phyloP scores from a whole-genome alignment of 37 sponge, comb jelly and placozoan genomes.

The Ephydatia muelleri region DNA sequence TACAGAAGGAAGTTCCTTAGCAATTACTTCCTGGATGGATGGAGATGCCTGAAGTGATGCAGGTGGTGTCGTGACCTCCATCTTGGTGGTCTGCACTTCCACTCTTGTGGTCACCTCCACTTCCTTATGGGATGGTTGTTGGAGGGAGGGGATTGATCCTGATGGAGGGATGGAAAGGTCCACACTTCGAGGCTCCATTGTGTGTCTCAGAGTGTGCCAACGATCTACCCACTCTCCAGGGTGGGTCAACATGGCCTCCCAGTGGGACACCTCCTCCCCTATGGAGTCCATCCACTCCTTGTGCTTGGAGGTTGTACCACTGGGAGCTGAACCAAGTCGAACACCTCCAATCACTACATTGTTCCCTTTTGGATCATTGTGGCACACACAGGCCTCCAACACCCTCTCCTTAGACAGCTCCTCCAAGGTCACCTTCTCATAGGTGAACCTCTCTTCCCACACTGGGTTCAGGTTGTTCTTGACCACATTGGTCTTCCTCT shows the following conservation, averaged over 20 bases:
- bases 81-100: no score
- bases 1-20: no score
- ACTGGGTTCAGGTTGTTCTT: slow-evolving; percentile 63
- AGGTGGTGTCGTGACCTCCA: no score
- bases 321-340: slow-evolving; percentile 47
- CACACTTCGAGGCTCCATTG: slow-evolving; percentile 33
- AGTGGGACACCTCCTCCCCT: slow-evolving; percentile 50
- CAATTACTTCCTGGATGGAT: no score
- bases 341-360: slow-evolving; percentile 64
- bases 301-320: neutral
- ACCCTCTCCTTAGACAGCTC: slow-evolving; percentile 50
- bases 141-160: no score
- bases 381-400: slow-evolving; percentile 70
- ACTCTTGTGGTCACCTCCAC: no score
- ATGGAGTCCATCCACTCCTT: slow-evolving; percentile 64
- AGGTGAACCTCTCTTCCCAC: slow-evolving; percentile 63
- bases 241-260: slow-evolving; percentile 49
- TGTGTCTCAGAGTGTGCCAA: slow-evolving; percentile 55
- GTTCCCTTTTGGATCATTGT: slow-evolving; percentile 25
- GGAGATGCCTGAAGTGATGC: no score
- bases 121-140: no score
- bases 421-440: slow-evolving; percentile 28
- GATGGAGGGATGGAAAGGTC: no score
- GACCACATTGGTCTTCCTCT: slow-evolving; percentile 47
- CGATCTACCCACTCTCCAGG: slow-evolving; percentile 62